Base-by-base conservation (phyloP, 2,113 vertebrate species). In the Salvelinus namaycush region DNA sequence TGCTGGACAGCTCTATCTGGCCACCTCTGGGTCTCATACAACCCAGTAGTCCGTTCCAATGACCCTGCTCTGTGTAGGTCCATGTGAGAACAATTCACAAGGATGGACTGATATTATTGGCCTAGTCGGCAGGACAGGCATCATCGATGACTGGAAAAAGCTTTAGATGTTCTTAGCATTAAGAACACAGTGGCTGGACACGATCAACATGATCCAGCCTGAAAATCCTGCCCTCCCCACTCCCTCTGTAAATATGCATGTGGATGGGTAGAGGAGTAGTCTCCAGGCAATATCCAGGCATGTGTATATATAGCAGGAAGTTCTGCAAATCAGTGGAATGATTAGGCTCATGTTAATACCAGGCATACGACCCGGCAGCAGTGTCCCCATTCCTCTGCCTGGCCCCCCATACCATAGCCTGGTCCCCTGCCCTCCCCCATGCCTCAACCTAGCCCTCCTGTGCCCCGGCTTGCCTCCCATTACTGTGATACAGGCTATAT, bases 271-370 rank as follows among this genome's bases (percentile, higher is more conserved):
- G 68, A 82, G 44, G 76, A 67, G 68, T 24, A 26, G 26, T 26
- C 26, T 26, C 26, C 26, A 26, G 26, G 26, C 26, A 26, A 26
- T 79, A 87, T 34, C 74, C 74, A 16, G 70, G 75, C 81, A 82
- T 70, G 71, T 78, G 88, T 88, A 91, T 89, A 91, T 85, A 89
- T 88, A 92, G 87, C 76, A 12, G 22, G 80, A 54, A 7, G 24
- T 76, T 76, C 73, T 72, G 78, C 82, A 68, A 62, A 62, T 79
- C 76, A 65, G 68, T 81, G 64, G 75, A 69, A 68, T 57, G 75
- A 87, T 88, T 84, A 84, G 74, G 76, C 60, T 60, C 81, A 79
- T 84, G 77, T 70, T 88, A 84, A 87, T 83, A 83, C 80, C 66
- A 44, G 68, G 64, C 74, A 67, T 62, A 84, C 44, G 44, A 78